phyloP scores from a whole-genome alignment of 2,888 invertebrate species.

The Euspilapteryx auroguttella region DNA sequence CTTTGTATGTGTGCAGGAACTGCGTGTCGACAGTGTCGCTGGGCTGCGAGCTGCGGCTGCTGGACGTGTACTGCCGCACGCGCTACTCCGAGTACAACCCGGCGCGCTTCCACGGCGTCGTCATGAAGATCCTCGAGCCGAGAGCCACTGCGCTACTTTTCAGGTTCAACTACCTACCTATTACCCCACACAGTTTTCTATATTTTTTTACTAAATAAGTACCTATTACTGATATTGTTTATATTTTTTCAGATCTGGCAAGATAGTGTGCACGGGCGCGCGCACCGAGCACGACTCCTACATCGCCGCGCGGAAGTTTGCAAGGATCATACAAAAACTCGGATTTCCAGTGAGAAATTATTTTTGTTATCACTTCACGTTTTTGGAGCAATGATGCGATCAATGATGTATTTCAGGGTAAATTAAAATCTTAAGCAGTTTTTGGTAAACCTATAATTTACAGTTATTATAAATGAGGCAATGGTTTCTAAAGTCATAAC shows the following conservation, averaged over 20 bases:
- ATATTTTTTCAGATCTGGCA: slow-evolving; percentile 68
- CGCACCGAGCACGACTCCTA: slow-evolving; percentile 77
- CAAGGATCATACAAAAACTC: slow-evolving; percentile 79
- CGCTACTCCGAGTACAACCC: slow-evolving; percentile 85
- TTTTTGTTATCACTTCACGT: too few species aligned
- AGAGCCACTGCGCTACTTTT: slow-evolving; percentile 73
- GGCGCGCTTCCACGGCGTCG: slow-evolving; percentile 77
- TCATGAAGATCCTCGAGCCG: slow-evolving; percentile 82
- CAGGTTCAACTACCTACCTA: slow-evolving; percentile 14
- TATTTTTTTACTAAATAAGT: not conserved
- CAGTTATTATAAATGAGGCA: too few species aligned
- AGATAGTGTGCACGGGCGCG: slow-evolving; percentile 81
- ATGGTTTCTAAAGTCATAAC: too few species aligned
- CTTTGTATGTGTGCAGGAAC: slow-evolving; percentile 60
- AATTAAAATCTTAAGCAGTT: too few species aligned
- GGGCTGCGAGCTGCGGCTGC: slow-evolving; percentile 70
- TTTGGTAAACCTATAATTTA: too few species aligned
- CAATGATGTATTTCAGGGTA: too few species aligned
- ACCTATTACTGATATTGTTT: not conserved
- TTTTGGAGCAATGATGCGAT: too few species aligned
- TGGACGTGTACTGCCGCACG: slow-evolving; percentile 76
- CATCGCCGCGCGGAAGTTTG: slow-evolving; percentile 78
- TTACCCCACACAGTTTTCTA: not conserved
- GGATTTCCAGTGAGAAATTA: slow-evolving; percentile 71
- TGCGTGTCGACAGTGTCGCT: slow-evolving; percentile 81